A percentile compares a stretch with the other conserved stretches of the same genome.
These are phyloP conservation scores for Drosophila monieri DNA, from an alignment of 2,888 invertebrate species.

Conservation along the genomic window DNA sequence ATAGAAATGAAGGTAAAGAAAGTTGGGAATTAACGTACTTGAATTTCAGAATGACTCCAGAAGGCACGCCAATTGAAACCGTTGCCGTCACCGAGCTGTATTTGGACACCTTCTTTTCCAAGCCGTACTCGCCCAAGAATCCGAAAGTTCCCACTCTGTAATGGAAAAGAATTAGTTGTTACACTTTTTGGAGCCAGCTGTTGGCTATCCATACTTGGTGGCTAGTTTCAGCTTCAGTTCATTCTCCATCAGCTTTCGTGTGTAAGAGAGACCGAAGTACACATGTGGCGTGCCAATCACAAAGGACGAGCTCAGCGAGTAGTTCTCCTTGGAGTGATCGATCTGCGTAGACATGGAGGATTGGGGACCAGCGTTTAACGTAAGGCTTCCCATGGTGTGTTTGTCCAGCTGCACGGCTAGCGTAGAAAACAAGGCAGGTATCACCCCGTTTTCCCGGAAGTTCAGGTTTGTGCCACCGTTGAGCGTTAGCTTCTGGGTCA, in stretches of 20 bases:
- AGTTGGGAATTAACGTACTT: conserved; percentile 85
- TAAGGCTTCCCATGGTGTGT: conserved; percentile 94
- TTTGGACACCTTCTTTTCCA: conserved; percentile 96
- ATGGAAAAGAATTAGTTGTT: conserved; percentile 24
- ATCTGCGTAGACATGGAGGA: conserved; percentile 93
- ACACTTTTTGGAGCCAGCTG: not conserved
- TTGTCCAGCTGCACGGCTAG: conserved; percentile 94
- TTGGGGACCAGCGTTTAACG: conserved; percentile 89
- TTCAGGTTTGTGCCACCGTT: conserved; percentile 91
- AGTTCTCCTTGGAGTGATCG: conserved; percentile 90
- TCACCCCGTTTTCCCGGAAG: conserved; percentile 90
- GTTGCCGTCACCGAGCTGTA: conserved; percentile 94
- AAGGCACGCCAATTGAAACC: conserved; percentile 92
- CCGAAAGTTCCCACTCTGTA: conserved; percentile 94
- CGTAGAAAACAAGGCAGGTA: conserved; percentile 91
- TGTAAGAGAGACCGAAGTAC: conserved; percentile 90
- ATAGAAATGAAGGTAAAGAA: not conserved
- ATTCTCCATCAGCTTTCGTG: conserved; percentile 91
- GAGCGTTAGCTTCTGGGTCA: conserved; percentile 67
- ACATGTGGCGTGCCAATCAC: conserved; percentile 94
- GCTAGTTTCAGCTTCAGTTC: conserved; percentile 91
- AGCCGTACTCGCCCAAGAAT: conserved; percentile 93
- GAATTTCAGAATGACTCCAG: conserved; percentile 94
- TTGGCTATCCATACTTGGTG: conserved; percentile 88
- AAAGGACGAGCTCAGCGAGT: conserved; percentile 88